A percentile compares a stretch with the other conserved stretches of the same genome.
phyloP scores from a whole-genome alignment of 2,797 vertebrate species.

The Microctenopoma stevenorrisi region DNA sequence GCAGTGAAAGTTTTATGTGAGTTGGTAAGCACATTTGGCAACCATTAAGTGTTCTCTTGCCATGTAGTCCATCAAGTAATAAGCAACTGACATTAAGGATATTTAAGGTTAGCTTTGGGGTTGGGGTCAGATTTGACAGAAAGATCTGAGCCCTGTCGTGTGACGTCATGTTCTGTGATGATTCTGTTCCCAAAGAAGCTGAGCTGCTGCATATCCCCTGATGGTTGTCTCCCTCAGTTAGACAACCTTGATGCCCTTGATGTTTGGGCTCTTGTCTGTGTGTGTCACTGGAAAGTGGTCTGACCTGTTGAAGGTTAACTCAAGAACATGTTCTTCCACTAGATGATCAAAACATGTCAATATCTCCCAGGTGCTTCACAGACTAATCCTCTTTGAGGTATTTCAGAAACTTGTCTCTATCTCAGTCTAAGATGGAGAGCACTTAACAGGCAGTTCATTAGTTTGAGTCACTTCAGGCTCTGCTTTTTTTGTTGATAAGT shows the following conservation, averaged over 20 bases:
- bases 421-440: slow-evolving; percentile 64
- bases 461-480: slow-evolving; percentile 79
- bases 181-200: slow-evolving; percentile 60
- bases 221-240: slow-evolving; percentile 22
- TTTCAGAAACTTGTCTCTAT: slow-evolving; percentile 70
- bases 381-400: slow-evolving; percentile 71
- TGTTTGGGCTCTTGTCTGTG: slow-evolving; percentile 3
- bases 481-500: slow-evolving; percentile 79
- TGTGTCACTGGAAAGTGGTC: slow-evolving; percentile 8
- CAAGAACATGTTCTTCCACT: slow-evolving; percentile 55
- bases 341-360: slow-evolving; percentile 75
- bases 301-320: slow-evolving; percentile 69
- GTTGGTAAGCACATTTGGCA: slow-evolving; percentile 81
- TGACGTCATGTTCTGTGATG: slow-evolving; percentile 76
- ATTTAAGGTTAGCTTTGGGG: slow-evolving; percentile 80
- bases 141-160: slow-evolving; percentile 83
- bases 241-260: slow-evolving; percentile 22
- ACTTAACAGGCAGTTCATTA: slow-evolving; percentile 82
- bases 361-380: slow-evolving; percentile 65
- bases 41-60: slow-evolving; percentile 81
- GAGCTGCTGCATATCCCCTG: slow-evolving; percentile 37
- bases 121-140: slow-evolving; percentile 78
- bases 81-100: slow-evolving; percentile 80
- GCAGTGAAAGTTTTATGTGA: slow-evolving; percentile 59
- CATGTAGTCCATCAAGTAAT: slow-evolving; percentile 78